Evolutionary conservation across 2,888 invertebrate species (phyloP).

Genomic region (Drosophila differens): DNA sequence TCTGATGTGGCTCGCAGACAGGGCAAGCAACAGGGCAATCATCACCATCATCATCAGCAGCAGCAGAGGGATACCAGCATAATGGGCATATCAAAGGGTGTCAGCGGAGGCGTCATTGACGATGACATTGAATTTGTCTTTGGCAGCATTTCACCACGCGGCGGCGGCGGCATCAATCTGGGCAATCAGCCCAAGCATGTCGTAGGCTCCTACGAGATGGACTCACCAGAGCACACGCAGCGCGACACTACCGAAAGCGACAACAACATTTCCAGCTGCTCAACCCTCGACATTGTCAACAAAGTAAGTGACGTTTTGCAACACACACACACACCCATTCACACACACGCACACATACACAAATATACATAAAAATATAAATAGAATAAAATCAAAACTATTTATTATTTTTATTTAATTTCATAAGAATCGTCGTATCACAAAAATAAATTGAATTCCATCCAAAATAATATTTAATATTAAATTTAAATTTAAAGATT

Average conservation of each 20-base stretch:
- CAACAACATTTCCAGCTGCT: slow-evolving; percentile 85
- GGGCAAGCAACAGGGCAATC: slow-evolving; percentile 41
- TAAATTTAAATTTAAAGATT: not conserved
- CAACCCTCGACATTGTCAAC: slow-evolving; percentile 84
- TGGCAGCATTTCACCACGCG: slow-evolving; percentile 83
- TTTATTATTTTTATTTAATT: not conserved
- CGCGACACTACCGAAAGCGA: slow-evolving; percentile 84
- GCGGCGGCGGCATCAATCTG: slow-evolving; percentile 55
- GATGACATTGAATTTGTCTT: slow-evolving; percentile 79
- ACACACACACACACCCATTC: not conserved
- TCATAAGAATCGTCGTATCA: not conserved
- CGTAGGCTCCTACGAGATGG: slow-evolving; percentile 59
- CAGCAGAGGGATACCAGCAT: slow-evolving; percentile 38
- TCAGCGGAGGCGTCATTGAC: slow-evolving; percentile 41
- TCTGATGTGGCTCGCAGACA: slow-evolving; percentile 58
- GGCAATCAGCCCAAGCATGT: slow-evolving; percentile 45
- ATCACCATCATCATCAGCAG: slow-evolving; percentile 21
- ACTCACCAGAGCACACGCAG: slow-evolving; percentile 80
- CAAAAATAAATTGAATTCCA: not conserved
- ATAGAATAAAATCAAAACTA: not conserved
- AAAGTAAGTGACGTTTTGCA: slow-evolving; percentile 75
- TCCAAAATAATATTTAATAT: not conserved
- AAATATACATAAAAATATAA: not conserved
- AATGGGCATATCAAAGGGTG: slow-evolving; percentile 45
- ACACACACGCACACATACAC: not conserved